Base-by-base conservation (phyloP, 2,888 invertebrate species). In the Alentia gelatinosa region DNA sequence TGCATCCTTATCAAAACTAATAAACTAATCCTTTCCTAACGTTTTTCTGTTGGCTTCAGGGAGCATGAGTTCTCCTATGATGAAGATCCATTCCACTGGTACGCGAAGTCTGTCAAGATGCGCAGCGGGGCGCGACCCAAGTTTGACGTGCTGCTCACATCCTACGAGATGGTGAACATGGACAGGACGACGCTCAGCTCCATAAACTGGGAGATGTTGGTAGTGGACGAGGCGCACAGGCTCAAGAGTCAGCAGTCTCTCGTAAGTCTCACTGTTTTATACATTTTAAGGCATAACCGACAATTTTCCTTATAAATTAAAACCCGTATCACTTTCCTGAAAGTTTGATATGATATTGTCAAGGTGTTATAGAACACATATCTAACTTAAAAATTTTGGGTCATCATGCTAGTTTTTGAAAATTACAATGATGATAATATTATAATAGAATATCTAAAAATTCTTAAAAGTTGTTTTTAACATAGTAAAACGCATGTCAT, bases 121-220 rank as follows among this genome's bases (percentile, higher is more conserved):
- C 40, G 90, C n/a, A 79, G 89, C 0, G 92, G 92, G 26, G 89
- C 88, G 79, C 91, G 79, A 68, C 91, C 92, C 12, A 93, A 94
- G 91, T 94, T 94, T 91, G 93, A 94, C 63, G 94, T 94, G 0
- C 84, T 94, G 12, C 91, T 94, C 83, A 94, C 93, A 0, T 93
- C 93, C 0, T 94, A 94, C 79, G 93, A 94, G 91, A 91, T 92
- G 39, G 90, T 92, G 23, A 93, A 90, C 89, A 75, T 92, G 86
- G 93, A 93, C 90, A 89, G 47, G n/a, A 91, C 93, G 5, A 91
- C 92, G 9, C 91, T 94, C 40, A 37, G 83, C 5, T 92, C 92
- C 39, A 91, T 94, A 9, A 89, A 92, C 33, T 94, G 93, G 93
- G 91, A 84, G 0, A 89, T 93, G n/a, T 89, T 94, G 35, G 91